Base-by-base conservation (phyloP, 2,797 vertebrate species). In the Gobio occitaniae region DNA sequence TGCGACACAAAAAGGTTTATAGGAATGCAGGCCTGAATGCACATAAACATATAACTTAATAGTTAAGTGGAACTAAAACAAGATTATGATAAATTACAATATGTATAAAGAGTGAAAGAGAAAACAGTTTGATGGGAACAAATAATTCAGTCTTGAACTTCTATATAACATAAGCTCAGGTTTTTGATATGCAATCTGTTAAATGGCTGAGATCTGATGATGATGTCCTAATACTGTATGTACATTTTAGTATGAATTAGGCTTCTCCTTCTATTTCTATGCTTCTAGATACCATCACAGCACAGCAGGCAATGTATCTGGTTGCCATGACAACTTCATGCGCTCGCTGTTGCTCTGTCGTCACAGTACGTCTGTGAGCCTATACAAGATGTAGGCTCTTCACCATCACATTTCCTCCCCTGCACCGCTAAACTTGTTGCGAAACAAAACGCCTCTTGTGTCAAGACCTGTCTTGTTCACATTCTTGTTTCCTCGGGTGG, bases 401-500 rank as follows among this genome's bases (percentile, higher is more conserved):
- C 41, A 63, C n/a, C 16, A 29, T 63, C 9, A 47, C 1, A 12
- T n/a, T 61, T 11, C 21, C 56, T 59, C 4, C 21, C 5, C 44
- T 48, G 3, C 70, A 72, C 11, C 44, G 21, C 19, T 7, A 48
- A 75, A 75, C 41, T 16, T 16, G 74, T 38, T 41, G 21, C 4
- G 6, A 41, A 32, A 44, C 41, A 44, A 44, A 44, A 12, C 5
- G 1, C 41, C 41, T 44, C 3, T 1, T 15, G 44, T 48, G n/a
- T 12, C 21, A 12, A 72, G 44, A 32, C 48, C 59, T 13, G 25
- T 66, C n/a, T 29, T 44, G 44, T 68, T 96, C 90, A 97, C 96
- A 97, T 97, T 83, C 95, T 96, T 13, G 95, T 97, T 92, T 97
- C 96, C 65, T 97, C 97, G 15, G 95, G 86, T 47, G 95, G 95